phyloP scores from a whole-genome alignment of 2,797 vertebrate genomes.

The Syngnathus rostellatus region DNA sequence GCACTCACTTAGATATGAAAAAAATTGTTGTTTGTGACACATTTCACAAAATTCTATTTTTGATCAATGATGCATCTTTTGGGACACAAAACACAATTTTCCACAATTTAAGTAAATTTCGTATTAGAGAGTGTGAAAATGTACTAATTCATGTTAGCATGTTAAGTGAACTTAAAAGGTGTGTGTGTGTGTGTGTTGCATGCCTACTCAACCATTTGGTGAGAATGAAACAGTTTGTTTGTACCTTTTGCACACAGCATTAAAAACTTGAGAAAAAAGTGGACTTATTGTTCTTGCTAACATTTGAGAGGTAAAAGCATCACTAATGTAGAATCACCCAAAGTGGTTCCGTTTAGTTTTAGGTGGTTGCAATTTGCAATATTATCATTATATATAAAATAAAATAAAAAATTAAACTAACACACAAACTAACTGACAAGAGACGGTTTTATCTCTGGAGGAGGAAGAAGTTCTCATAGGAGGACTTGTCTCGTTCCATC shows the following conservation, averaged over 20 bases:
- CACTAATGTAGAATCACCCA: not conserved
- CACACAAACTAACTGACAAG: too few species aligned
- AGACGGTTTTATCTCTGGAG: slow-evolving; percentile 12
- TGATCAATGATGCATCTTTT: not conserved
- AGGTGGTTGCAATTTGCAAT: not conserved
- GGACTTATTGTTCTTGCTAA: not conserved
- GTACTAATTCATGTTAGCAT: too few species aligned
- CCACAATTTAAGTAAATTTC: not conserved
- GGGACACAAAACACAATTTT: not conserved
- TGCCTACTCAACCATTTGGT: not conserved
- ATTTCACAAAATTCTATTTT: not conserved
- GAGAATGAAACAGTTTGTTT: not conserved
- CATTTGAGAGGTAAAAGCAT: not conserved
- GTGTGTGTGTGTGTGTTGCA: not conserved
- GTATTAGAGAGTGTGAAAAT: not conserved
- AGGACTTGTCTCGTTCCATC: not conserved
- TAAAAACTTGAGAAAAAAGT: not conserved
- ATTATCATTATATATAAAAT: too few species aligned
- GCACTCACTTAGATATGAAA: not conserved
- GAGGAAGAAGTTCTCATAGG: slow-evolving; percentile 2
- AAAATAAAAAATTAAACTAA: too few species aligned
- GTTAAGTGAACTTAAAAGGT: too few species aligned
- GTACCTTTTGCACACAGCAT: not conserved
- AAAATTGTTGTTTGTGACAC: not conserved
- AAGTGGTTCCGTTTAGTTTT: not conserved